These are phyloP conservation scores for Heliconius ismenius DNA, from an alignment of 2,888 invertebrate genomes.

Conservation along the genomic window DNA sequence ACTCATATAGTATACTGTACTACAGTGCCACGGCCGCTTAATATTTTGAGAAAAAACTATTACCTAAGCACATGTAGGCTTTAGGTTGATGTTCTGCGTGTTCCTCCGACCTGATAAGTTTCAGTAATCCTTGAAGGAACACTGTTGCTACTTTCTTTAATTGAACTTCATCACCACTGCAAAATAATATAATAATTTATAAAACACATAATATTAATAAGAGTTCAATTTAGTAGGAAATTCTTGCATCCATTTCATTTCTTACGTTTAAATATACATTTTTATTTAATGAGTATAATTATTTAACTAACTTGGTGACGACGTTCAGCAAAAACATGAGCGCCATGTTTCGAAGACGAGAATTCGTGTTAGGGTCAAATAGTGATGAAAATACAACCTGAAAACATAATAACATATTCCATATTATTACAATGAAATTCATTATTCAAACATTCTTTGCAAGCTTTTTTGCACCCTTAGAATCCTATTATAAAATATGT, in stretches of 20 bases:
- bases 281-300: not conserved
- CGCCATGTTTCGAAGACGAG: constrained; percentile 89
- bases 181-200: not conserved
- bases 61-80: constrained; percentile 88
- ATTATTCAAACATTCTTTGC: not conserved
- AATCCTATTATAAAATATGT: no score
- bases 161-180: constrained; percentile 83
- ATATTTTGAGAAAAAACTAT: not conserved
- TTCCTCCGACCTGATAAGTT: constrained; percentile 85
- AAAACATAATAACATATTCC: constrained; percentile 30
- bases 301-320: constrained; percentile 86
- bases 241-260: no score
- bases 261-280: not conserved
- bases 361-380: constrained; percentile 91
- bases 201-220: no score
- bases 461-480: not conserved
- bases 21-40: no score
- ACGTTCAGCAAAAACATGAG: constrained; percentile 91
- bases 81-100: constrained; percentile 84
- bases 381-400: constrained; percentile 93
- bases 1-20: no score
- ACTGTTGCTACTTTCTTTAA: constrained; percentile 86
- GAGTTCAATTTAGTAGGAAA: no score
- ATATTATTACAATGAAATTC: not conserved
- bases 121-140: constrained; percentile 87